Base-by-base conservation (phyloP, 2,113 vertebrate species). In the Electrona antarctica region DNA sequence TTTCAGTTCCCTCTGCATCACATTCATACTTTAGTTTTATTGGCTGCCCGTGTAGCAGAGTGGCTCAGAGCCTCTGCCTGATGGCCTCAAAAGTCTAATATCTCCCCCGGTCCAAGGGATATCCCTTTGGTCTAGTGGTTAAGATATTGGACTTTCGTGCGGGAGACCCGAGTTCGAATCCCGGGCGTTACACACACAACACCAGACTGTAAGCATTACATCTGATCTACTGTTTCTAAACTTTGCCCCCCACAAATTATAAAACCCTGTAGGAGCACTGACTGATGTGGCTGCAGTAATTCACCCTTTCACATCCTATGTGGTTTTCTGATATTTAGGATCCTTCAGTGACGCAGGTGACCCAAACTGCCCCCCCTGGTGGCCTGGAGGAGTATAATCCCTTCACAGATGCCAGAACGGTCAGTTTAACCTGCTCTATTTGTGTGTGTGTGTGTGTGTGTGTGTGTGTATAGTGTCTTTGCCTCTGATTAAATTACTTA, bases 311-410 rank as follows among this genome's bases (percentile, higher is more conserved):
- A 41, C 14, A 41, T 59, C 21, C 60, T 63, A 7, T 41, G 8
- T 80, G 46, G 8, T 82, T 79, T 33, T 83, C 58, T 79, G 8
- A 66, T 64, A 47, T 14, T 0, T 82, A 99, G 98, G 98, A 99
- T 93, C 98, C 98, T 69, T 98, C 98, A 2, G 98, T 99, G 93
- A 99, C 97, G 48, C 98, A 99, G 84, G 97, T 99, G 92, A 98
- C 96, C 67, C 94, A 92, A 87, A 97, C 96, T 81, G 92, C 93
- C 82, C 95, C 97, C 64, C 96, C 97, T 57, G 96, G 90, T 75
- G 89, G 96, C 69, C 91, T 99, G 83, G 97, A 99, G 88, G 97
- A 99, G 64, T 99, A 99, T 83, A 99, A 99, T 92, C 98, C 98
- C 6, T 99, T 99, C 91, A 99, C 97, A 74, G 96, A 99, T 82